Base-by-base conservation (phyloP, 2,797 vertebrate species). In the Synanceia verrucosa region DNA sequence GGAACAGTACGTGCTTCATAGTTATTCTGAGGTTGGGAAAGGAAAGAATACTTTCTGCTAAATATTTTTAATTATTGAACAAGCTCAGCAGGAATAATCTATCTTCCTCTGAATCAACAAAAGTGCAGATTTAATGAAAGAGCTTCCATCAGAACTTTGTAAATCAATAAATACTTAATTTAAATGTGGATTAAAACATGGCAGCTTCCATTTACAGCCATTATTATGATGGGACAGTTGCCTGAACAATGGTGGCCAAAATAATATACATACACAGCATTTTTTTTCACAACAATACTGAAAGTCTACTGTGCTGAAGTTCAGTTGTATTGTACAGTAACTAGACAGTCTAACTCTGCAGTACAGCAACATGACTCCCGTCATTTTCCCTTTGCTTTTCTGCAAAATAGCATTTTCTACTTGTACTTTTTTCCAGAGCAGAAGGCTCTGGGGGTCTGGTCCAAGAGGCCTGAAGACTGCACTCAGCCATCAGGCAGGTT, bases 391-490 rank as follows among this genome's bases (percentile, higher is more conserved):
- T 16, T 47, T 61, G 18, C 26, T 16, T 66, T 75, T 81, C 50
- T 43, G 59, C 70, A 77, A 73, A 79, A 64, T 37, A n/a, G 28
- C 14, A 65, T 57, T 81, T 74, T 73, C 55, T 28, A n/a, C 56
- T 34, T 80, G 29, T 72, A 3, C 56, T 72, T 78, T 65, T 61
- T 74, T 81, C 14, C 62, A 85, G 68, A 66, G 57, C 76, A 72
- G 76, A 71, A 70, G 61, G 19, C 61, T 33, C 34, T n/a, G 61
- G 37, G 64, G 63, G 37, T 21, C 66, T 29, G 61, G 76, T 81
- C 52, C 61, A 62, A 69, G 77, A 81, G 62, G 64, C 75, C 58
- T 61, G 70, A 79, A 70, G 76, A 75, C 58, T 65, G 24, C 46
- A 36, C 70, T 83, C 70, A 59, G 64, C 62, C 64, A 72, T 79